Evolutionary conservation across 2,113 vertebrate species (phyloP), one percentile per base, ranked within the genome.

Genomic region (Herpetotheres cachinnans): DNA sequence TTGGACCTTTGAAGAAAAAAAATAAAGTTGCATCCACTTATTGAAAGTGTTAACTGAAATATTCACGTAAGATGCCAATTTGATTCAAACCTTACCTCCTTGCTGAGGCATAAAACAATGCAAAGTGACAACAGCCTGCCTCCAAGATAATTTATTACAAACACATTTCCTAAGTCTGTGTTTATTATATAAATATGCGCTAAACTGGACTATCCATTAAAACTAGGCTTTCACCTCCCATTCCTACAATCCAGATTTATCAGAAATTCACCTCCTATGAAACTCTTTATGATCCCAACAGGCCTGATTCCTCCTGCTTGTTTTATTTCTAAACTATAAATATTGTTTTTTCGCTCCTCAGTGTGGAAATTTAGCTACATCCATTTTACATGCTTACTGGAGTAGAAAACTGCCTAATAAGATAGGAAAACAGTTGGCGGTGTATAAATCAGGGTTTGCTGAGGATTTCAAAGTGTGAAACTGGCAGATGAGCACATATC

Each of bases 341-440:
- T 98, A 98, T 98, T 98, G 94, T 97, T 98, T 97, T 98, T 98
- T 98, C 94, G 9, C 95, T 98, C 54, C 95, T 95, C 83, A 81
- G 88, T 90, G 91, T 97, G 97, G 97, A 98, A 98, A 98, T 98
- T 97, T 97, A 94, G 97, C 98, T 97, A 97, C 97, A 90, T 98
- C 92, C 92, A 97, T 97, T 98, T 98, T 98, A 98, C 98, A 96
- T 97, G 98, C 98, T 98, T 98, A 98, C 96, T 98, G 88, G 97
- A 98, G 97, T 98, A 98, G 97, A 98, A 98, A 98, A 98, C 97
- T 95, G 97, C 97, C 98, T 98, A 98, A 99, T 99, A 98, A 98
- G 97, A 98, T 98, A 98, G 96, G 96, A 98, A 99, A 98, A 98
- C 98, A 98, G 96, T 98, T 98, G 97, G 94, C 10, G 3, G 50